These are phyloP conservation scores for Rhinolophus sinicus DNA, from an alignment of 2,113 vertebrate genomes.

Conservation along the genomic window DNA sequence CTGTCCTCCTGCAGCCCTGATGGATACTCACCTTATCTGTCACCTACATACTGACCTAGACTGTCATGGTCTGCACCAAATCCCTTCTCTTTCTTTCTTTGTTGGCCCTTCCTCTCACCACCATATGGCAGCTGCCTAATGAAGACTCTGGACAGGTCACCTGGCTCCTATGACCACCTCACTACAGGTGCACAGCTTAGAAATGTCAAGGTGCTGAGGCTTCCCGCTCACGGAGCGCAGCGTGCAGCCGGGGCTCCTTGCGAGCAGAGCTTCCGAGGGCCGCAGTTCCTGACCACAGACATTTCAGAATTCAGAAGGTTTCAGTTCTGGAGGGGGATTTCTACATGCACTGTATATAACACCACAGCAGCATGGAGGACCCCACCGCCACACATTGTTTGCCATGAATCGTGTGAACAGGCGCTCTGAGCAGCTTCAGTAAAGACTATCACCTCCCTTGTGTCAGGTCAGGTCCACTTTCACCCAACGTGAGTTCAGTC, in stretches of 20 bases:
- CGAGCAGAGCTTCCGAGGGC: not conserved
- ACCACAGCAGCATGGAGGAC: not conserved
- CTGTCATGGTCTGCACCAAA: fast-evolving
- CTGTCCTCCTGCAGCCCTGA: not conserved
- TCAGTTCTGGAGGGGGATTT: not conserved
- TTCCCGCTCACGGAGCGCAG: fast-evolving
- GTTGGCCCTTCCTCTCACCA: not conserved
- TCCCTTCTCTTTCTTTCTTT: not conserved
- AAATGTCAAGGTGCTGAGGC: not conserved
- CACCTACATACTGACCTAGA: not conserved
- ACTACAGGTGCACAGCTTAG: fast-evolving
- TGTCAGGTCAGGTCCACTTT: not conserved
- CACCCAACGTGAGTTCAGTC: not conserved
- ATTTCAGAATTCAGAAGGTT: not conserved
- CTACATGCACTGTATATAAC: not conserved
- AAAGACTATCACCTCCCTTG: not conserved
- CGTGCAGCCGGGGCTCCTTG: not conserved
- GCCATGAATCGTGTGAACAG: not conserved
- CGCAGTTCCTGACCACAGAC: not conserved
- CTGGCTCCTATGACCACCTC: not conserved
- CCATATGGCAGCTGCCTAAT: not conserved
- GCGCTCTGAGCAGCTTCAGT: not conserved
- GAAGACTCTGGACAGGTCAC: not conserved
- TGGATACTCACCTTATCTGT: not conserved
- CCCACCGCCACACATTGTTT: not conserved